Percentiles rank a stretch among this genome's conserved stretches.
Conservation (phyloP, 2,797 vertebrate species). For the Sphaeramia orbicularis region DNA sequence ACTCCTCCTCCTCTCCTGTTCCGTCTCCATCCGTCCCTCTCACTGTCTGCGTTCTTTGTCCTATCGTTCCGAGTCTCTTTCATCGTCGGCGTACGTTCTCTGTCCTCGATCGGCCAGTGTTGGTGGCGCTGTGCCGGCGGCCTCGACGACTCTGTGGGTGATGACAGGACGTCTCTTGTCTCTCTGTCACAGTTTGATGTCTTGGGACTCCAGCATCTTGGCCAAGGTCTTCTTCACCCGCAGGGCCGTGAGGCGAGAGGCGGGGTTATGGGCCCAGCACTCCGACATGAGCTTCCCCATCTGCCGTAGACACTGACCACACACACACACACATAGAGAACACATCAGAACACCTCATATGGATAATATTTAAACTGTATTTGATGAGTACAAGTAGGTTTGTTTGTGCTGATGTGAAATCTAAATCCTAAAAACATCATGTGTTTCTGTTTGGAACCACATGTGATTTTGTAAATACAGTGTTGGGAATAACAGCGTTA, state of each 20-base stretch:
- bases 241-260: conserved; percentile 94
- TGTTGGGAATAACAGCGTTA: no score
- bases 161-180: conserved; percentile 41
- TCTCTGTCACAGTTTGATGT: conserved; percentile 94
- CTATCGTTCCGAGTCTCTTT: conserved; percentile 45
- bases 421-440: no score
- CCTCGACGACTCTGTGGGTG: conserved; percentile 60
- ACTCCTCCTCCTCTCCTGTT: background rate
- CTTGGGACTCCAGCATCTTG: conserved; percentile 99
- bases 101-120: conserved; percentile 48
- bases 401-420: no score
- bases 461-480: no score
- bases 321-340: no score
- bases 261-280: conserved; percentile 96
- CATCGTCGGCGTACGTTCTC: background rate
- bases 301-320: conserved; percentile 94
- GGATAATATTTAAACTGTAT: no score
- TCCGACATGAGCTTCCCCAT: conserved; percentile 98
- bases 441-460: no score
- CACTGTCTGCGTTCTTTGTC: conserved; percentile 47
- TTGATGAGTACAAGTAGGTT: no score
- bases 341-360: no score
- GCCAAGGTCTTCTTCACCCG: conserved; percentile 98
- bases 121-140: conserved; percentile 51
- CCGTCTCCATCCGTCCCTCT: conserved; percentile 23